phyloP scores from a whole-genome alignment of 1,140 invertebrate genomes.

The Myzus persicae region DNA sequence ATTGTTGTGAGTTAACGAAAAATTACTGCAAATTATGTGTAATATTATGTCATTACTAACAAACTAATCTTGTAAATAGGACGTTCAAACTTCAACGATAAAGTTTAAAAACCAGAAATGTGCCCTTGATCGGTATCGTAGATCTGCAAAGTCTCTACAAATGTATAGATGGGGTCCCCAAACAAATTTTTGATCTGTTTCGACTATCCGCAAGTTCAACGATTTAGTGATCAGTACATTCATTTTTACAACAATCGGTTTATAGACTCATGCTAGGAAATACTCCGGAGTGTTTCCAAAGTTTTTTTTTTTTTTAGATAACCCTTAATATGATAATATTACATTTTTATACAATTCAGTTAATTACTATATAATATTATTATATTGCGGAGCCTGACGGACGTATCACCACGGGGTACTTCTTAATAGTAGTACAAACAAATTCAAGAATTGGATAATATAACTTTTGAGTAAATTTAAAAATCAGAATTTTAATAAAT shows the following conservation, averaged over 20 bases:
- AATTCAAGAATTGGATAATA: too few species aligned
- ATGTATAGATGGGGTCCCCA: neutral
- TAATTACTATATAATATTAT: too few species aligned
- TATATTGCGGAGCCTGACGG: too few species aligned
- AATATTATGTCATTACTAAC: neutral
- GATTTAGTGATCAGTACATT: neutral
- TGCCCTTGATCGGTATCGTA: neutral
- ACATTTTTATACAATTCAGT: too few species aligned
- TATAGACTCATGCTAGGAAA: too few species aligned
- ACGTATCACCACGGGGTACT: too few species aligned
- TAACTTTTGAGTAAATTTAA: too few species aligned
- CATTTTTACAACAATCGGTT: neutral
- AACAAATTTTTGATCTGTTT: neutral
- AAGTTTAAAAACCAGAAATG: neutral
- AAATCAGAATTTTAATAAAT: too few species aligned
- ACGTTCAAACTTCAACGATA: neutral
- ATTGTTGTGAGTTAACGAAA: neutral
- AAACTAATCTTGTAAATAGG: neutral
- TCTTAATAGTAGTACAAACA: too few species aligned
- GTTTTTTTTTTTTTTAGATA: neutral
- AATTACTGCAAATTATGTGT: neutral
- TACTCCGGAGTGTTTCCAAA: too few species aligned
- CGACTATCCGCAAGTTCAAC: neutral
- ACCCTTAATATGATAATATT: too few species aligned
- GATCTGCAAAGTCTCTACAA: neutral